A percentile compares a stretch with the other conserved stretches of the same genome.
phyloP scores from a whole-genome alignment of 2,113 vertebrate genomes.

The Taxidea taxus region DNA sequence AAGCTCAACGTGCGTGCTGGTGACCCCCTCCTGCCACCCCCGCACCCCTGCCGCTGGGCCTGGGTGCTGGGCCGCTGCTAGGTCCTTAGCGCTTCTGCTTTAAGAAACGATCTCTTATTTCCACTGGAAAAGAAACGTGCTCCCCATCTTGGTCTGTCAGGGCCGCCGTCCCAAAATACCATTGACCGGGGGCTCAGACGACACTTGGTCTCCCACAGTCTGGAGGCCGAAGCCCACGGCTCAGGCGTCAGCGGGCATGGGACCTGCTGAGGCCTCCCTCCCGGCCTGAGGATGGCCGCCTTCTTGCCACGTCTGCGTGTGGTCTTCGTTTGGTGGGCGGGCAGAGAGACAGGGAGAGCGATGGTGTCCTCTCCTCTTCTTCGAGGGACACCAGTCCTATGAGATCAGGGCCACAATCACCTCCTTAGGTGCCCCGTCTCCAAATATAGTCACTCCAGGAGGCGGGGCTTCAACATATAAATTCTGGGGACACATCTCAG shows the following conservation, averaged over 20 bases:
- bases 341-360: neutral
- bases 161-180: fast-evolving
- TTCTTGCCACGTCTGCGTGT: fast-evolving
- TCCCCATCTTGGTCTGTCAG: too few species aligned
- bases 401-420: neutral
- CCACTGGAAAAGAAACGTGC: neutral
- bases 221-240: neutral
- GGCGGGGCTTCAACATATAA: neutral
- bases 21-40: fast-evolving
- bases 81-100: neutral
- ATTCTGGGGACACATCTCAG: neutral
- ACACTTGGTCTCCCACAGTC: fast-evolving
- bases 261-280: neutral
- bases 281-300: neutral
- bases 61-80: fast-evolving
- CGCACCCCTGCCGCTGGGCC: neutral
- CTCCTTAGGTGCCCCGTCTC: neutral
- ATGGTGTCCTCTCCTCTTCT: neutral
- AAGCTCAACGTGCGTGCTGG: conserved; percentile 78
- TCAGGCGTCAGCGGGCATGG: fast-evolving
- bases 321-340: neutral
- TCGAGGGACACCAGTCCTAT: neutral
- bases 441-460: neutral
- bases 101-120: too few species aligned
- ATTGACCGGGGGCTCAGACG: fast-evolving